phyloP scores from a whole-genome alignment of 2,888 invertebrate genomes.

The Scelioninae gen. 2 region DNA sequence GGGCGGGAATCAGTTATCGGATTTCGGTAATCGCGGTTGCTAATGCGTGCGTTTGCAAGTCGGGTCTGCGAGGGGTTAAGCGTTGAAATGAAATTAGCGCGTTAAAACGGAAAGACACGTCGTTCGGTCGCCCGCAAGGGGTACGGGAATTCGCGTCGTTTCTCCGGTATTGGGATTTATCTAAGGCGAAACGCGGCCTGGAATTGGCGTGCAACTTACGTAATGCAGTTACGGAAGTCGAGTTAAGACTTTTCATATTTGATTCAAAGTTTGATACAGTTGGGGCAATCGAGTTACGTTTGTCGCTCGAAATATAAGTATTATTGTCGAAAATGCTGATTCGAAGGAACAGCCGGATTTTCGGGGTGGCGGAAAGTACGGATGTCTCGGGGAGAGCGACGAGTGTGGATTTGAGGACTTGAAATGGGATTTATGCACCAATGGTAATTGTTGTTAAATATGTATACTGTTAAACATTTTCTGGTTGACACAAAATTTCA shows the following conservation, averaged over 20 bases:
- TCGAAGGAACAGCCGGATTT: neutral
- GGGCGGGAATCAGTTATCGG: conserved; percentile 14
- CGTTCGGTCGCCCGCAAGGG: conserved; percentile 30
- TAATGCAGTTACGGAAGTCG: conserved; percentile 39
- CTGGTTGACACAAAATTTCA: no score
- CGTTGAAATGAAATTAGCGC: conserved; percentile 28
- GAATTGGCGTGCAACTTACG: conserved; percentile 35
- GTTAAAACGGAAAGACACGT: conserved; percentile 30
- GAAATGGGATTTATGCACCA: no score
- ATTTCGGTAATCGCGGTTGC: conserved; percentile 5
- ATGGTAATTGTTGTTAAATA: no score
- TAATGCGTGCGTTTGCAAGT: conserved; percentile 14
- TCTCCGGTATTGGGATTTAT: conserved; percentile 32
- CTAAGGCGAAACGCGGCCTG: conserved; percentile 11
- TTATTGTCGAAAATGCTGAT: conserved; percentile 9
- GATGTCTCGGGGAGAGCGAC: no score
- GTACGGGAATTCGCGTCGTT: conserved; percentile 21
- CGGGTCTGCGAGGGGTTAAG: conserved; percentile 14
- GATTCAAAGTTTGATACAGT: conserved; percentile 35
- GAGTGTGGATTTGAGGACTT: no score
- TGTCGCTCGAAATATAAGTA: conserved; percentile 9
- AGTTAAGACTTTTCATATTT: conserved; percentile 40
- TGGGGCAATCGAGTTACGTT: conserved; percentile 25
- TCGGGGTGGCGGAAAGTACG: no score
- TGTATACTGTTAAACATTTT: no score